Base-by-base conservation (phyloP, 2,888 invertebrate species). In the Drepanosiphum platanoidis region DNA sequence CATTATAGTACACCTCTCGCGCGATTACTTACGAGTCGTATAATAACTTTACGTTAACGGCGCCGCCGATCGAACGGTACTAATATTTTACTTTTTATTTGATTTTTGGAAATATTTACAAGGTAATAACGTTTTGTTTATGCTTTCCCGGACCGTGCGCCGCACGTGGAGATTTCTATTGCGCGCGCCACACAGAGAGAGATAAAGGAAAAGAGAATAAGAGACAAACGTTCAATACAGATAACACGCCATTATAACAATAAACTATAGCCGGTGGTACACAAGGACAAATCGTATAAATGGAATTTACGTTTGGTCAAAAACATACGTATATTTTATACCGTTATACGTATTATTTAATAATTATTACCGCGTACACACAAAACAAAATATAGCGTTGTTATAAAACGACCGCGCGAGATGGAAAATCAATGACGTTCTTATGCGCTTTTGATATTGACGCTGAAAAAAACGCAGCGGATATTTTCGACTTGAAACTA, bases 61-160 rank as follows among this genome's bases (percentile, higher is more conserved):
- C 46, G 30, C 32, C 46, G 30, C 32, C 74, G 32, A 32, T 52
- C 22, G 74, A 46, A 11, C 72, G 18, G 42, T 32, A 46, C 42
- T 7, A 74, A 74, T 74, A 74, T 52, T 74, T 74, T 52, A 74
- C 32, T 30, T 74, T 74, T 74, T 74, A 74, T 74, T 74, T 32
- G 74, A 74, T 32, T 74, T n/a, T 71, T 74, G 4, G 46, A 46
- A 74, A 52, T 42, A 74, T 74, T 32, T 74, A 74, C 32, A 46
- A 72, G 46, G 74, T 46, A 74, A 74, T 74, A 74, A 74, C 46
- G 74, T 52, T 74, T 74, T 46, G 30, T 74, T 74, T 74, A 74
- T 74, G 74, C 46, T 74, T 42, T 46, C 42, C 30, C 18, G 39
- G 30, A 72, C 71, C 30, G n/a, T 70, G 42, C 39, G 18, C 15